Conservation (phyloP, 2,113 vertebrate species). For the Pomatorhinus ruficollis region DNA sequence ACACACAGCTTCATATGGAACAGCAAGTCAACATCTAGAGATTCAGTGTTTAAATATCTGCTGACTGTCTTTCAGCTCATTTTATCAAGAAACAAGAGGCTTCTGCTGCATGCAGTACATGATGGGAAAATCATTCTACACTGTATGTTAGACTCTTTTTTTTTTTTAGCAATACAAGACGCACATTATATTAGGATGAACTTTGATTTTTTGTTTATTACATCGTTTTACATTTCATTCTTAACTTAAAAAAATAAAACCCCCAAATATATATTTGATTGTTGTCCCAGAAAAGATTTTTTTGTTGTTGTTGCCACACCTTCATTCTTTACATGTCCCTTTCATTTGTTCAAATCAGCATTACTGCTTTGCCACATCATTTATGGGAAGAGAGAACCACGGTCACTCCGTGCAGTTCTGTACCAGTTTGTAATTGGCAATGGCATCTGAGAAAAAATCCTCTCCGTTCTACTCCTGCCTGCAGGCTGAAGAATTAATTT, state of each 20-base stretch:
- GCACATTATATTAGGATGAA: constrained; percentile 77
- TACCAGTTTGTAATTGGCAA: neutral
- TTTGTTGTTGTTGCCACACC: neutral
- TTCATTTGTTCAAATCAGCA: constrained; percentile 20
- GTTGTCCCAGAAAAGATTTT: constrained; percentile 81
- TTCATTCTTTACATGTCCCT: constrained; percentile 1
- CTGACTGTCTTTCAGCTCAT: constrained; percentile 83
- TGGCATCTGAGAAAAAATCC: neutral
- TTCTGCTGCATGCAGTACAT: constrained; percentile 84
- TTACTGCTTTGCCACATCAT: neutral
- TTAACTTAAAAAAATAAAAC: constrained; percentile 78
- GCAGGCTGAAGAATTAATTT: neutral
- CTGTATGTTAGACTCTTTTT: constrained; percentile 66
- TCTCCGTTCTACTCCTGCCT: neutral
- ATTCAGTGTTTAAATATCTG: constrained; percentile 73
- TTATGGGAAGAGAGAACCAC: neutral
- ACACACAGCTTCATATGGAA: constrained; percentile 80
- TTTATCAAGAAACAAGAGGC: constrained; percentile 83
- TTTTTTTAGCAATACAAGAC: constrained; percentile 78
- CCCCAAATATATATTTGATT: constrained; percentile 72
- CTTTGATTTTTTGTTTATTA: constrained; percentile 55
- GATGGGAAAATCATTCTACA: constrained; percentile 73
- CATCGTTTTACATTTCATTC: constrained; percentile 80
- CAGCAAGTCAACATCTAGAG: constrained; percentile 71
- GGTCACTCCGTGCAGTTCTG: neutral